Percentiles rank a stretch among this genome's conserved stretches.
These are phyloP conservation scores for Timema podura DNA, from an alignment of 2,888 invertebrate species.

Conservation along the genomic window DNA sequence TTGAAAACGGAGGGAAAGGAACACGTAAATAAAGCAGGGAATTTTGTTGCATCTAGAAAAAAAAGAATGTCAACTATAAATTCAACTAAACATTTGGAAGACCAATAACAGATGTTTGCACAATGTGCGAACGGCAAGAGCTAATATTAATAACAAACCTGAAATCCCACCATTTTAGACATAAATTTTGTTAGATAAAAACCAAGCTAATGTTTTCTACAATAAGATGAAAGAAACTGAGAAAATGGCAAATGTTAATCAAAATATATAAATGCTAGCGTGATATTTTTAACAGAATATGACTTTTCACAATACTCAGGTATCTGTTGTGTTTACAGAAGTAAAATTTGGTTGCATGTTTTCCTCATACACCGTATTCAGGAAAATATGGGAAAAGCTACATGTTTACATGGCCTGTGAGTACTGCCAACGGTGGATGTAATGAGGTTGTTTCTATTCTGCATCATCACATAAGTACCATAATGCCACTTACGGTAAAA, in stretches of 20 bases:
- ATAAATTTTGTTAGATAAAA: conserved; percentile 4
- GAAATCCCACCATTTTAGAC: neutral
- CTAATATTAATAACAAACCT: neutral
- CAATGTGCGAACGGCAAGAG: conserved; percentile 1
- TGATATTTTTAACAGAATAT: neutral
- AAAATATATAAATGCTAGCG: neutral
- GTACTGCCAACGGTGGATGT: conserved; percentile 6
- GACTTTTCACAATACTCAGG: neutral
- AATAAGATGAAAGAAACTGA: neutral
- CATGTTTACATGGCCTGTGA: neutral
- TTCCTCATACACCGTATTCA: neutral
- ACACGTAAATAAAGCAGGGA: too few species aligned
- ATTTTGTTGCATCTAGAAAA: neutral
- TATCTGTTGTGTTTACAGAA: neutral
- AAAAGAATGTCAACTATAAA: neutral
- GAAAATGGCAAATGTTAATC: neutral
- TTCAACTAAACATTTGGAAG: neutral
- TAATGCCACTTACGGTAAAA: neutral
- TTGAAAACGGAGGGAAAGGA: too few species aligned
- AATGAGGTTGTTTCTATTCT: conserved; percentile 14
- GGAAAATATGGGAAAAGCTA: neutral
- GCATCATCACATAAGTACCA: conserved; percentile 5
- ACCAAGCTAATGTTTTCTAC: neutral
- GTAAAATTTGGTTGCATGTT: neutral
- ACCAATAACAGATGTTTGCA: conserved; percentile 2